phyloP scores from a whole-genome alignment of 2,797 vertebrate species.

The Siniperca scherzeri region DNA sequence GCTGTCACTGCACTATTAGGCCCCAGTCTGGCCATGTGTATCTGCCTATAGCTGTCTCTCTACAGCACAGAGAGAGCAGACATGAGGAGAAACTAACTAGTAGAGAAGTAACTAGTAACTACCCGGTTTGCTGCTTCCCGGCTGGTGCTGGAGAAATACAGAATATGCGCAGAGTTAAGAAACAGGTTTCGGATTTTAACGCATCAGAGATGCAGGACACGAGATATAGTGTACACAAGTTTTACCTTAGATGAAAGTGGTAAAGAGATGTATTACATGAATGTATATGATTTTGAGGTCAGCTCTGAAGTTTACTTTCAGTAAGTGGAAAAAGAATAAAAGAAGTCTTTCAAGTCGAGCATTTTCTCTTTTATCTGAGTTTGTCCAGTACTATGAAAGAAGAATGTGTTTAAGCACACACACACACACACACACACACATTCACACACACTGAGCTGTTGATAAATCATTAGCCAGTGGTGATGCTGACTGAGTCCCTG shows the following conservation, averaged over 20 bases:
- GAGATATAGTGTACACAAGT: not conserved
- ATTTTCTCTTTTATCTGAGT: constrained; percentile 21
- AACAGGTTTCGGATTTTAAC: too few species aligned
- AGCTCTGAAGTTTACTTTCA: not conserved
- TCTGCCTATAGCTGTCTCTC: not conserved
- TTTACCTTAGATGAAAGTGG: not conserved
- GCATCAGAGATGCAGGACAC: too few species aligned
- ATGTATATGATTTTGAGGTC: not conserved
- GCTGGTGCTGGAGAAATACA: too few species aligned
- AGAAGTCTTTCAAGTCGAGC: constrained; percentile 11
- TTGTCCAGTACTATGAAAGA: constrained; percentile 22
- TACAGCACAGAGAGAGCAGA: constrained; percentile 4
- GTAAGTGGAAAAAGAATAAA: not conserved
- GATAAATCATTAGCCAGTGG: constrained; percentile 55
- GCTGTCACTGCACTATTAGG: not conserved
- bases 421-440: constrained; percentile 42
- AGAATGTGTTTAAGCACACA: constrained; percentile 19
- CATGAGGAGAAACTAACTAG: constrained; percentile 6
- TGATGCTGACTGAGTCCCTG: constrained; percentile 47
- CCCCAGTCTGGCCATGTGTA: not conserved
- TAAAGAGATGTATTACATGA: not conserved
- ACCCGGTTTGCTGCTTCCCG: too few species aligned
- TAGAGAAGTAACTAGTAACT: too few species aligned
- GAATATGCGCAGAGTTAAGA: too few species aligned
- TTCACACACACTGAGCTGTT: constrained; percentile 17